Evolutionary conservation across 1,140 invertebrate genomes (phyloP).

Genomic region (Drosophila sturtevanti): DNA sequence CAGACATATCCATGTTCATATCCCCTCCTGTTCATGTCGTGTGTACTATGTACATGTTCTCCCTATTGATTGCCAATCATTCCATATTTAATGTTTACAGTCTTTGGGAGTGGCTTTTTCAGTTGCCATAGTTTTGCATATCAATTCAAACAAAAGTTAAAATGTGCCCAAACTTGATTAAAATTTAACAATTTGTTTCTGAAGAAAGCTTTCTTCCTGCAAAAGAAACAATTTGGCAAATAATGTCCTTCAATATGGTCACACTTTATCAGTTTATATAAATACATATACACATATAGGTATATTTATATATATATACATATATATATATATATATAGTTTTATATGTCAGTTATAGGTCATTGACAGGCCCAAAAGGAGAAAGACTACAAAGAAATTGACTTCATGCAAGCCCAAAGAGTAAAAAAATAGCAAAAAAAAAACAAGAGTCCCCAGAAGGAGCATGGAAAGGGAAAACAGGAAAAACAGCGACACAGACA

Average conservation of each 20-base stretch:
- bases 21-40: neutral
- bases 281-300: too few relatives aligned
- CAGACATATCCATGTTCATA: neutral
- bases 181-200: too few relatives aligned
- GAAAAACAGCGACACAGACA: too few relatives aligned
- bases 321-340: too few relatives aligned
- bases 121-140: neutral
- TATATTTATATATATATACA: neutral
- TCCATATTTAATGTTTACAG: conserved; percentile 48
- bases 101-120: neutral
- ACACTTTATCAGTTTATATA: neutral
- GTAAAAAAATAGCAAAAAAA: neutral
- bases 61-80: conserved; percentile 35
- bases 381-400: conserved; percentile 8
- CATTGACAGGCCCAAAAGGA: neutral
- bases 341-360: too few relatives aligned
- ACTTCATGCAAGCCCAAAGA: neutral
- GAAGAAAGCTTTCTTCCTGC: too few relatives aligned
- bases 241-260: conserved; percentile 18
- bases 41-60: neutral
- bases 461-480: neutral
- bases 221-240: too few relatives aligned
- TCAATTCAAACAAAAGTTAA: neutral
- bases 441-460: too few relatives aligned
- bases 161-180: neutral